Conservation (phyloP, 92 coral and sea anemone species). For the Palythoa heliodiscus region DNA sequence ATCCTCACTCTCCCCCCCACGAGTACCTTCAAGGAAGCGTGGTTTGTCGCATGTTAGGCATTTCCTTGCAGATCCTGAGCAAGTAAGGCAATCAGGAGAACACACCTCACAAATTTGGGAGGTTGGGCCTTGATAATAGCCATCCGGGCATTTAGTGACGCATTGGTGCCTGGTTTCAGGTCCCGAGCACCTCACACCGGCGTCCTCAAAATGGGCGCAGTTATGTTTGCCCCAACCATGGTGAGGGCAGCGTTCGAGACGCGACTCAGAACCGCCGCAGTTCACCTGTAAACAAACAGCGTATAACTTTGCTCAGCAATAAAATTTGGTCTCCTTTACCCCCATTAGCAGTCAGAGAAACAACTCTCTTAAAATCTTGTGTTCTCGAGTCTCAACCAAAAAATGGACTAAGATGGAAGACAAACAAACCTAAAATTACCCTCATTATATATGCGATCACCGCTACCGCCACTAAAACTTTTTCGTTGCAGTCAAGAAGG, state of each 20-base stretch:
- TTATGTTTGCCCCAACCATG: slow-evolving; percentile 47
- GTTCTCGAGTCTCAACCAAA: too few relatives aligned
- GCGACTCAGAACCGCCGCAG: slow-evolving; percentile 27
- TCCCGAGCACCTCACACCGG: slow-evolving; percentile 57
- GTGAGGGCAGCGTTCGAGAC: slow-evolving; percentile 8
- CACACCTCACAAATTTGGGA: slow-evolving; percentile 25
- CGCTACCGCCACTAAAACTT: too few relatives aligned
- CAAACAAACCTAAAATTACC: too few relatives aligned
- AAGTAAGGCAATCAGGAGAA: slow-evolving; percentile 49
- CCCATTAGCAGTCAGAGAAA: too few relatives aligned
- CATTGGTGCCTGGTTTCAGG: slow-evolving; percentile 49
- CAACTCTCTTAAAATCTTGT: too few relatives aligned
- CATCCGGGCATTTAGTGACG: slow-evolving; percentile 39
- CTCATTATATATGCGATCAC: too few relatives aligned
- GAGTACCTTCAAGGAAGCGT: slow-evolving; percentile 47
- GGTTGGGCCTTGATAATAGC: slow-evolving; percentile 1
- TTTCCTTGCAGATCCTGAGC: slow-evolving; percentile 4
- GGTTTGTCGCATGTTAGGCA: slow-evolving; percentile 39
- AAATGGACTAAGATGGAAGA: too few relatives aligned
- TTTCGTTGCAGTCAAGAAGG: too few relatives aligned
- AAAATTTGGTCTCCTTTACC: too few relatives aligned
- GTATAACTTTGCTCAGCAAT: neutral
- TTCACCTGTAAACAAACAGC: slow-evolving; percentile 10
- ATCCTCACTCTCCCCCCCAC: too few relatives aligned
- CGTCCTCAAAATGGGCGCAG: slow-evolving; percentile 60